These are phyloP conservation scores for Vanessa atalanta DNA, from an alignment of 1,140 invertebrate species.

Conservation along the genomic window DNA sequence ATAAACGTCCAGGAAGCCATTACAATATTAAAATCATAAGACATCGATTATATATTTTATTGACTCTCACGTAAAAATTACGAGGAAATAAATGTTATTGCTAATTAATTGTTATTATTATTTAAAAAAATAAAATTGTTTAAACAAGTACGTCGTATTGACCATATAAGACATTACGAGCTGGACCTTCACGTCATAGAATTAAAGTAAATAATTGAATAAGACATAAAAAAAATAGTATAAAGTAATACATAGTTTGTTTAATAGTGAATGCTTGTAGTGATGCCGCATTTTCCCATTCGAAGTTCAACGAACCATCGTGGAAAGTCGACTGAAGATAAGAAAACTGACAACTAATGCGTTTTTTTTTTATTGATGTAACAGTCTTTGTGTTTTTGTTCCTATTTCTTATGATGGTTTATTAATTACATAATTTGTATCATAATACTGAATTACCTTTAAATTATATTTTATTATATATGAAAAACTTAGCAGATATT, in stretches of 20 bases:
- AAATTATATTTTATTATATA: no score
- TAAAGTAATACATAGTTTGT: neutral
- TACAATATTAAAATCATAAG: no score
- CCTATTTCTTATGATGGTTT: conserved; percentile 13
- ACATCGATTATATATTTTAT: no score
- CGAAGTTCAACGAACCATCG: conserved; percentile 53
- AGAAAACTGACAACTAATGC: conserved; percentile 38
- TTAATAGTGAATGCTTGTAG: conserved; percentile 24
- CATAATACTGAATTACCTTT: neutral
- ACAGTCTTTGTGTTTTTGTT: conserved; percentile 27
- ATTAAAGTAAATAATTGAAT: neutral
- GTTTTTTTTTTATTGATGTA: conserved; percentile 28
- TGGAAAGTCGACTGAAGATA: conserved; percentile 62
- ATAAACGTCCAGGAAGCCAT: no score
- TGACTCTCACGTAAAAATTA: no score
- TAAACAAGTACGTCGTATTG: no score
- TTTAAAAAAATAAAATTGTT: no score
- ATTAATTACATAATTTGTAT: neutral
- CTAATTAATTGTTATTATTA: no score
- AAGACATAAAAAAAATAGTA: neutral
- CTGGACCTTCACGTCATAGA: neutral
- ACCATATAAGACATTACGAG: no score
- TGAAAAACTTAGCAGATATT: no score
- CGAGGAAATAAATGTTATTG: no score
- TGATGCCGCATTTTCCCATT: conserved; percentile 51